Base-by-base conservation (phyloP, 2,888 invertebrate genomes). In the Lutraria lutraria region DNA sequence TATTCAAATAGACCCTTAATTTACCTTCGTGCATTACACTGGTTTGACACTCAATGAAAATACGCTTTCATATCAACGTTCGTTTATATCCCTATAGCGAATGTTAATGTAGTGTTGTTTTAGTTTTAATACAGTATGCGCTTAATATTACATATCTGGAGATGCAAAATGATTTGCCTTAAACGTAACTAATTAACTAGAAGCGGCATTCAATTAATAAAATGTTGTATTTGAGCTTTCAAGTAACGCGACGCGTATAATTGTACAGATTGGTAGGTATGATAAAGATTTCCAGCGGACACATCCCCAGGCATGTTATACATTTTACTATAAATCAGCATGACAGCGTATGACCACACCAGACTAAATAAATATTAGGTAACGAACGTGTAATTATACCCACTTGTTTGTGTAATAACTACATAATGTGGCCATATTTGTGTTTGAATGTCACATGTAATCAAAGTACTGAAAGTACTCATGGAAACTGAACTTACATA, bases 341-440 rank as follows among this genome's bases (percentile, higher is more conserved):
- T 76, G 76, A 76, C 76, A 76, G 29, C 25, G 34, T 76, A 34
- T 76, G 76, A 76, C 76, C 76, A 76, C 76, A 76, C 76, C 76
- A 76, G 16, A 12, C 34, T 76, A 76, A 29, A 72, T 63, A 21
- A 63, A 63, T 2, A 25, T 13, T 34, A 76, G 25, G 25, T 25
- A 68, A 25, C 6, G 25, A n/a, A 68, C 63, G 25, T 68, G 63
- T 68, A 25, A 68, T 68, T n/a, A 68, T 68, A 25, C 25, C 63
- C 63, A 13, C 25, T n/a, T 25, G 25, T 13, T 25, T 25, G 25
- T n/a, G 63, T 68, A 25, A 60, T 60, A 19, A 60, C n/a, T 68
- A 68, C 63, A 68, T 25, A 68, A 68, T 68, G 63, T 68, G 63
- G 8, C 19, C 16, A 60, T 21, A 60, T n/a, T n/a, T 19, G 3